Percentiles rank a stretch among this genome's conserved stretches.
These are phyloP conservation scores for Perodicticus potto DNA, from an alignment of 2,797 vertebrate species.

Conservation along the genomic window DNA sequence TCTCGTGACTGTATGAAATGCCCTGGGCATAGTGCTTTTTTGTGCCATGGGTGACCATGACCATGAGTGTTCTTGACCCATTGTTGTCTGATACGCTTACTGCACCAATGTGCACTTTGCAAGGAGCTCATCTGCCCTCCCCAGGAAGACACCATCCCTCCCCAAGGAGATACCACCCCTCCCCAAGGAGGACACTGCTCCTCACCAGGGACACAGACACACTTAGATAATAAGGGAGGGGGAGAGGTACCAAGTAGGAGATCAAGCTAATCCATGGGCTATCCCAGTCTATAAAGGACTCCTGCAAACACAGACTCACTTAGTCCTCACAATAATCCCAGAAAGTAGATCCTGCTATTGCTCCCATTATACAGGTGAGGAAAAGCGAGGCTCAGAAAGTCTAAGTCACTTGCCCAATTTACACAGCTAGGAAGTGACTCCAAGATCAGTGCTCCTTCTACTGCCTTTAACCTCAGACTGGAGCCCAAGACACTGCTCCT, in stretches of 20 bases:
- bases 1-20: not conserved
- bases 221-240: not conserved
- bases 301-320: not conserved
- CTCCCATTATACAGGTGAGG: not conserved
- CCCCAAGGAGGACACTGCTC: not conserved
- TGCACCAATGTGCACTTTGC: not conserved
- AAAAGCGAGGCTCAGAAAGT: not conserved
- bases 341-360: not conserved
- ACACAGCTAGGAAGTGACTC: not conserved
- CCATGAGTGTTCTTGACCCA: not conserved
- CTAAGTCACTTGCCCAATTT: not conserved
- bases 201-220: not conserved
- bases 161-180: not conserved
- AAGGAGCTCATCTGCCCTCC: not conserved
- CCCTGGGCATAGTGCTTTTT: not conserved
- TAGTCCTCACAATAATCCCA: not conserved
- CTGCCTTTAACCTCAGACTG: not conserved
- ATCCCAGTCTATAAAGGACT: not conserved
- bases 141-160: too few relatives aligned
- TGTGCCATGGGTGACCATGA: not conserved
- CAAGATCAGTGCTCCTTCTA: too few relatives aligned
- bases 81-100: rapidly evolving
- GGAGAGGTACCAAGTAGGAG: not conserved
- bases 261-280: not conserved
- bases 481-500: not conserved